Base-by-base conservation (phyloP, 1,140 invertebrate species). In the Cylas formicarius region DNA sequence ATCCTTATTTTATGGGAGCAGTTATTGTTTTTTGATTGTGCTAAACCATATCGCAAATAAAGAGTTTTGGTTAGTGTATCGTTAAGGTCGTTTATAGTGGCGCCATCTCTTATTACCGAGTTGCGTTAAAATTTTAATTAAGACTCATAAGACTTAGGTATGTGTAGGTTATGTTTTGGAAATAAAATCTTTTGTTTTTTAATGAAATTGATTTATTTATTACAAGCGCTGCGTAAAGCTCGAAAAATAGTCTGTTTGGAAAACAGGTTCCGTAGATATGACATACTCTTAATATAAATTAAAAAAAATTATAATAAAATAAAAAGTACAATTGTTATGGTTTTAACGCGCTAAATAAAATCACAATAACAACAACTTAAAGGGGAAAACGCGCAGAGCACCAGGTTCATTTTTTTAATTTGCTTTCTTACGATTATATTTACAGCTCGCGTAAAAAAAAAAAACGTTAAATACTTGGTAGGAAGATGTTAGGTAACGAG, bases 381-480 rank as follows among this genome's bases (percentile, higher is more conserved):
- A 45, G 44, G 31, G 49, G 35, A 53, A 26, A 53, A 58, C 53
- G 56, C 58, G 56, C 60, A 62, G 60, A 64, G 62, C 62, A 64
- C 62, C 62, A 61, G n/a, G n/a, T n/a, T n/a, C n/a, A n/a, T n/a
- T n/a, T n/a, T n/a, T n/a, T n/a, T n/a, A n/a, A n/a, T n/a, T n/a
- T n/a, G n/a, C n/a, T n/a, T n/a, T n/a, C n/a, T n/a, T 59, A 50
- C 50, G 49, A 53, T 60, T 60, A 55, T 50, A 51, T 54, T 55
- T 46, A 44, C 13, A 33, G 45, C 7, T 18, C 10, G 18, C 23
- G 14, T 21, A 40, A 4, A 11, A 31, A 8, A 42, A 4, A 31
- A 42, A 23, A 21, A 21, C 29, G 52, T 59, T 58, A 62, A 64
- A 64, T 64, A 64, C 62, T 64, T 58, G 53, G 55, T 64, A 64